Base-by-base conservation (phyloP, 2,113 vertebrate species). In the Anas platyrhynchos region DNA sequence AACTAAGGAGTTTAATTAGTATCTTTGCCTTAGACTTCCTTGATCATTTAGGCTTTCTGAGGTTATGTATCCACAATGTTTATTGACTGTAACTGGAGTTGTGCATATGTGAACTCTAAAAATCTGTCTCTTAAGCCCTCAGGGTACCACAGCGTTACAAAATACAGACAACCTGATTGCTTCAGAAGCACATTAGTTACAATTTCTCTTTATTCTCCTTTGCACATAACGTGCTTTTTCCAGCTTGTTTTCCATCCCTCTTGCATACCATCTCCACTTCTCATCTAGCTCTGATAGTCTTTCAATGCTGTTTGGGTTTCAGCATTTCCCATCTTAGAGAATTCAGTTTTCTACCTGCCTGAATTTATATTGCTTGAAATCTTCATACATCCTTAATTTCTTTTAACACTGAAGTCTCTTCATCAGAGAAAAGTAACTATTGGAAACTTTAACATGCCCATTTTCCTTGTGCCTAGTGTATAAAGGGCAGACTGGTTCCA, bases 401-500 rank as follows among this genome's bases (percentile, higher is more conserved):
- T 46, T 84, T 84, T 78, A 34, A 16, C 50, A 21, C n/a, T 81
- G 13, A 88, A 77, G 25, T 43, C 3, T 72, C 23, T 75, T 32
- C 43, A 52, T 76, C 32, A 81, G 6, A 78, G 65, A 78, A 88
- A 78, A 81, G 8, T 88, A 96, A 89, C 18, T 74, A 73, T 69
- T 48, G 61, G 65, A 96, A 94, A 83, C 6, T 34, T 78, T 86
- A 27, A 95, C 92, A 86, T 78, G 61, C 14, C 46, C 50, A 6
- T 62, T 84, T 77, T 50, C 31, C 54, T 94, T 88, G n/a, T 83
- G 74, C 63, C 74, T 58, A 44, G 55, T 66, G 54, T 44, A 56
- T 36, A 87, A 92, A 93, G 23, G 36, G 14, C 75, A 95, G 89
- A 87, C 93, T 96, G 91, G 92, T 94, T 93, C 55, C 68, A 83